Base-by-base conservation (phyloP, 1,140 invertebrate species). In the Euura saliciscinereae region DNA sequence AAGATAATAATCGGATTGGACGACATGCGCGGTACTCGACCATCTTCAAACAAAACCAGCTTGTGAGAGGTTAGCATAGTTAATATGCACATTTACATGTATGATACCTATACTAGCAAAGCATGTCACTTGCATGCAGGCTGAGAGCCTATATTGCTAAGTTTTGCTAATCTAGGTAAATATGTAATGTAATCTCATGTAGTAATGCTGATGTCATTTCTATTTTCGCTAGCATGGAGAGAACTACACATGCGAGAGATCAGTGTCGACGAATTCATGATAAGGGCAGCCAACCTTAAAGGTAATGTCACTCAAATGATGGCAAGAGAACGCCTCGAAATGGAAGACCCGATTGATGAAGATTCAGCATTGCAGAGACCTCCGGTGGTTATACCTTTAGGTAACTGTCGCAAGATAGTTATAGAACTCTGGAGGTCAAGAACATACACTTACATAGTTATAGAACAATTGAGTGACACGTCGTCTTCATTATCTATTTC, bases 241-340 rank as follows among this genome's bases (percentile, higher is more conserved):
- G 69, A 70, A 65, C 51, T 70, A 7, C 13, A 70, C 44, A 64
- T 70, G 7, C 69, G 11, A 11, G 5, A 64, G 43, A 70, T 70
- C 6, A 70, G 45, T 6, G 2, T 44, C 5, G 43, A 43, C 13
- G 69, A 70, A 43, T 70, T 70, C 65, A 43, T 70, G 6, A n/a
- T 28, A 70, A 70, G 44, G 64, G 69, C 69, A 7, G 69, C 69
- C 44, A 28, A 45, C n/a, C 69, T 65, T 6, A 70, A 70, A 70
- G 69, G 51, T 3, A 70, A 70, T 64, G 4, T 70, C n/a, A 44
- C 44, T 59, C 6, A 43, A 5, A 6, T 70, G 11, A 70, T 70
- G 2, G 69, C 11, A 43, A 45, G 46, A 43, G 46, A 70, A 3
- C 43, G 46, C 28, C 11, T n/a, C 0, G 69, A 70, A 43, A 64